Percentiles rank a stretch among this genome's conserved stretches.
These are phyloP conservation scores for Paraescarpia echinospica DNA, from an alignment of 1,140 invertebrate genomes.

Conservation along the genomic window DNA sequence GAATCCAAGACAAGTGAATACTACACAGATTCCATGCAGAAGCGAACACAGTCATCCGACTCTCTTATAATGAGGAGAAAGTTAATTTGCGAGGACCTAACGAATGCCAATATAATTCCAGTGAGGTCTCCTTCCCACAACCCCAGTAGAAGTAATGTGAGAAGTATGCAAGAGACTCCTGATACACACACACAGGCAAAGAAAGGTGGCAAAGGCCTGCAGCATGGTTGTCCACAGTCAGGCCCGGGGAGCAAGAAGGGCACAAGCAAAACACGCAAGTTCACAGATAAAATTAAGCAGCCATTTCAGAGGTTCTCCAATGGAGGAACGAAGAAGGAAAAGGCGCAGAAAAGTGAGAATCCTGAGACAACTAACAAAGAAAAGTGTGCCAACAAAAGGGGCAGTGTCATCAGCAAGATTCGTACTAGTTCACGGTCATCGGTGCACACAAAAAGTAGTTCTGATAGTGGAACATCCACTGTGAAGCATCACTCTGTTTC, in stretches of 20 bases:
- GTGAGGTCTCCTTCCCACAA: neutral
- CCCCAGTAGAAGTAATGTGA: neutral
- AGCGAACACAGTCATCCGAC: neutral
- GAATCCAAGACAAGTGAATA: neutral
- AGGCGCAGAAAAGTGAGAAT: neutral
- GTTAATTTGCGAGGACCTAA: neutral
- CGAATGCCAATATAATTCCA: neutral
- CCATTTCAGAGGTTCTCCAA: neutral
- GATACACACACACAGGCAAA: neutral
- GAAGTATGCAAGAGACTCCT: neutral
- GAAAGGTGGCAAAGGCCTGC: neutral
- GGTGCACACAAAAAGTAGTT: neutral
- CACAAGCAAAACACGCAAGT: neutral
- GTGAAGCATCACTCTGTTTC: neutral
- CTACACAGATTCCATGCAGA: neutral
- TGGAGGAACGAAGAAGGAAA: neutral
- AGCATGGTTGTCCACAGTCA: neutral
- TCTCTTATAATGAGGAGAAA: slow-evolving; percentile 1
- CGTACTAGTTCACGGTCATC: neutral
- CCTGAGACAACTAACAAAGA: neutral
- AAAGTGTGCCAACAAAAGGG: neutral
- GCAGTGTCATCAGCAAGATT: neutral
- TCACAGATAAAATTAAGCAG: neutral
- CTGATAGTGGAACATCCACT: neutral
- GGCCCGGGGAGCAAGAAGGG: neutral